Conservation (phyloP, 2,797 vertebrate species). For the Aldrovandia affinis region DNA sequence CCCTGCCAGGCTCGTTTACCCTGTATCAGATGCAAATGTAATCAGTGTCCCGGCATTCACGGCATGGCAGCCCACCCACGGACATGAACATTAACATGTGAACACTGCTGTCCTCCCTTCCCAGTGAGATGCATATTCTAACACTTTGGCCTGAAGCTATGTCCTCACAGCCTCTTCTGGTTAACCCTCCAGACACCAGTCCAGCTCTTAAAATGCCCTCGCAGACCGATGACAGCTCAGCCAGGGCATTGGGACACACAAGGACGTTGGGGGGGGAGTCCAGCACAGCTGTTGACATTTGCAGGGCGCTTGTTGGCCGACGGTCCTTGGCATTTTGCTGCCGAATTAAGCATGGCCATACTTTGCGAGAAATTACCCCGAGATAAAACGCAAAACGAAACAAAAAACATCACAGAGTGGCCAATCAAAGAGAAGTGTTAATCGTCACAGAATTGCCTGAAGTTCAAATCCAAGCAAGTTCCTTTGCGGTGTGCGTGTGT, state of each 20-base stretch:
- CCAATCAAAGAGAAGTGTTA: not conserved
- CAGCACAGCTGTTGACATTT: constrained; percentile 13
- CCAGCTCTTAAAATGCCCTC: not conserved
- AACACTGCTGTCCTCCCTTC: not conserved
- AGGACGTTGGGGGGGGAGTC: not conserved
- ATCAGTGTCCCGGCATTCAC: constrained; percentile 54
- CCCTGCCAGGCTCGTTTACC: constrained; percentile 38
- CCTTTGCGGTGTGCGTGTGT: not conserved
- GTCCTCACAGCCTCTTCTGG: not conserved
- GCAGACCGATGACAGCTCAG: not conserved
- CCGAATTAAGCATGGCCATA: not conserved
- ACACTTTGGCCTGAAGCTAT: not conserved
- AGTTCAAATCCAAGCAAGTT: not conserved
- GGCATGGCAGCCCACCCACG: constrained; percentile 41
- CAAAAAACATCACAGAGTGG: not conserved
- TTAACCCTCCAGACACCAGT: not conserved
- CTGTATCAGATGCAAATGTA: constrained; percentile 62
- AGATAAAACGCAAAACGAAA: not conserved
- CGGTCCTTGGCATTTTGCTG: constrained; percentile 5
- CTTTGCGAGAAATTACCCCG: not conserved
- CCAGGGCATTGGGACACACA: not conserved
- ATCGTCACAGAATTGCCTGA: too few relatives aligned
- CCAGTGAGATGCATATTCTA: not conserved
- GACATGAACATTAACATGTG: constrained; percentile 53
- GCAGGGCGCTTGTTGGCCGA: not conserved